A percentile compares a stretch with the other conserved stretches of the same genome.
phyloP scores from a whole-genome alignment of 2,888 invertebrate species.

The Microctonus hyperodae region DNA sequence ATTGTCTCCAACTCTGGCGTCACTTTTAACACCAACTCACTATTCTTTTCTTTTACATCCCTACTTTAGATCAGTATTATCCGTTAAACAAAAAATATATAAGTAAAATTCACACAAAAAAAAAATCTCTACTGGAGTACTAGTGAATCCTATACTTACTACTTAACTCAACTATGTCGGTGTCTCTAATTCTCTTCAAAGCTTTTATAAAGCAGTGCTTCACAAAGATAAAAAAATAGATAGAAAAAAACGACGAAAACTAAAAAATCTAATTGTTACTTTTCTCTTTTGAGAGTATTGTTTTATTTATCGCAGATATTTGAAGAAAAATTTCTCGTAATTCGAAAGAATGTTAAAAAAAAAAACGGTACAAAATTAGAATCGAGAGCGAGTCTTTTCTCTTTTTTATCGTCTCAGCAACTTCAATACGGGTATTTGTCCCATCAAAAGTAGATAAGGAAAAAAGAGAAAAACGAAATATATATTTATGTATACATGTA shows the following conservation, averaged over 20 bases:
- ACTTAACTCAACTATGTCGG: background rate
- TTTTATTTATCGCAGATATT: background rate
- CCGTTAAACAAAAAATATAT: background rate
- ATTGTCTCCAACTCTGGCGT: background rate
- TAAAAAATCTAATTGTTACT: background rate
- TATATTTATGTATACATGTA: constrained; percentile 42
- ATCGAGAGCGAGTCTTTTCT: background rate
- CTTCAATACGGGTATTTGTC: constrained; percentile 28
- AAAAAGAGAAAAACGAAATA: constrained; percentile 20
- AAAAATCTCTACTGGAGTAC: background rate
- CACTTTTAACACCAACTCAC: background rate
- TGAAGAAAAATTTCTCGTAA: background rate
- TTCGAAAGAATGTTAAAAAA: background rate
- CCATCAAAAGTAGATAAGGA: constrained; percentile 2
- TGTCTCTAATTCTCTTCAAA: background rate
- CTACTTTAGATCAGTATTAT: background rate
- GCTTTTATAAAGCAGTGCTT: background rate
- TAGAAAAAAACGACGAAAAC: constrained; percentile 14
- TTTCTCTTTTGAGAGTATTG: background rate
- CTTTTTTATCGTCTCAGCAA: constrained; percentile 23
- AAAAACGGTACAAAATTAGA: constrained; percentile 6
- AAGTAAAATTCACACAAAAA: background rate
- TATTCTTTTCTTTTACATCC: background rate
- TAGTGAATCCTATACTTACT: background rate
- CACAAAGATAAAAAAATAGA: background rate